Percentiles rank a stretch among this genome's conserved stretches.
Evolutionary conservation across 2,888 invertebrate species (phyloP).

Genomic region (Belgica antarctica): DNA sequence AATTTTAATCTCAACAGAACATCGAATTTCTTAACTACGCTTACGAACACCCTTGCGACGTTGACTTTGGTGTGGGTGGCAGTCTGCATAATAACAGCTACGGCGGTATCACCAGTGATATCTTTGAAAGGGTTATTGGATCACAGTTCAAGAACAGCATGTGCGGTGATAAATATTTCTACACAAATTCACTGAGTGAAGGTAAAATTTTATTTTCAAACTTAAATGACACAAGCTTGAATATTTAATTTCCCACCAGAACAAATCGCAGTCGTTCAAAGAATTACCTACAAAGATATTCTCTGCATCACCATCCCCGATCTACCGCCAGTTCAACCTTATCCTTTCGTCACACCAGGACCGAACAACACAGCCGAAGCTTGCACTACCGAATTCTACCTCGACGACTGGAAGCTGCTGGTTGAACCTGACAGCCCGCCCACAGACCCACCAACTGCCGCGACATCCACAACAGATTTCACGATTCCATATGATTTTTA

Average conservation of each 20-base stretch:
- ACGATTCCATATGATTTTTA: background rate
- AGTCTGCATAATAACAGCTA: background rate
- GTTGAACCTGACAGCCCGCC: background rate
- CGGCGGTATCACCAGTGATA: background rate
- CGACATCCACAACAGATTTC: background rate
- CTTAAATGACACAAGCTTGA: too few species aligned
- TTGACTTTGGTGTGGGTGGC: conserved; percentile 24
- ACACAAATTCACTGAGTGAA: conserved; percentile 13
- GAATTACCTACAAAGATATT: background rate
- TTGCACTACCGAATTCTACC: background rate
- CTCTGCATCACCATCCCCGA: background rate
- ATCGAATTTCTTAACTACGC: conserved; percentile 27
- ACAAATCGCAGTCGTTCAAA: background rate
- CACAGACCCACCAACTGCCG: background rate
- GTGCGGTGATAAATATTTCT: conserved; percentile 28
- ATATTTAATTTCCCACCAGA: background rate
- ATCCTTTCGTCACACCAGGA: conserved; percentile 13
- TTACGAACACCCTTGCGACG: conserved; percentile 13
- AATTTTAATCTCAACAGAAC: background rate
- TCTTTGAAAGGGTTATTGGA: conserved; percentile 1
- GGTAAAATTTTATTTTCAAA: too few species aligned
- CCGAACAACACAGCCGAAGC: background rate
- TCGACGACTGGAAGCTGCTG: background rate
- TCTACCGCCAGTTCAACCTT: background rate
- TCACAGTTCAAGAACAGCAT: background rate